Evolutionary conservation across 2,113 vertebrate species (phyloP).

Genomic region (Spea multiplicata): DNA sequence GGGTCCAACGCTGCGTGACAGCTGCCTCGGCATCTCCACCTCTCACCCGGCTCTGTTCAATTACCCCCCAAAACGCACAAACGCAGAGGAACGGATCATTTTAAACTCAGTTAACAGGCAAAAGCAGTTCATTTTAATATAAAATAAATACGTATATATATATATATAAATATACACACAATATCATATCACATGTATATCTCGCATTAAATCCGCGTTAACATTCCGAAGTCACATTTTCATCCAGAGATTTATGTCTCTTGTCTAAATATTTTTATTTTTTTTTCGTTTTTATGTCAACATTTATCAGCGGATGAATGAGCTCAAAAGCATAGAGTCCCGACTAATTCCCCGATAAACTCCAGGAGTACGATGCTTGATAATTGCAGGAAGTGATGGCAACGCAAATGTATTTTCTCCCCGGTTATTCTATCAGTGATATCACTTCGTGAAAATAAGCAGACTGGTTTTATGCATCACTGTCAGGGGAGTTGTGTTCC

Average conservation of each 20-base stretch:
- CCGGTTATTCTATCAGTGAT: background rate
- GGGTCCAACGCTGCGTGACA: constrained; percentile 47
- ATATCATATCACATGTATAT: background rate
- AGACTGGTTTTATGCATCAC: background rate
- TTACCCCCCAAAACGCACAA: too few species aligned
- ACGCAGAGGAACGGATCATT: too few species aligned
- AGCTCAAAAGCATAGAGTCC: background rate
- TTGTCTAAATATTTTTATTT: background rate
- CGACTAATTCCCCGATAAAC: constrained; percentile 2
- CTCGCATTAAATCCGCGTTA: background rate
- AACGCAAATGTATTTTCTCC: background rate
- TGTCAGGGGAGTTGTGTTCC: background rate
- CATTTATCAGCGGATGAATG: background rate
- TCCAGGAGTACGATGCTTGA: background rate
- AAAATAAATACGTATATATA: background rate
- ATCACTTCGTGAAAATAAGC: constrained; percentile 2
- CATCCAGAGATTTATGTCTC: background rate
- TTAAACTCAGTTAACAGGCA: background rate
- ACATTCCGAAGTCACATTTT: too few species aligned
- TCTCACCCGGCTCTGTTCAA: too few species aligned
- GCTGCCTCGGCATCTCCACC: constrained; percentile 31
- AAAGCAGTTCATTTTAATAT: background rate
- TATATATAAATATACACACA: background rate
- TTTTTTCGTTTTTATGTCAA: background rate
- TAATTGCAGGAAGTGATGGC: constrained; percentile 13